Conservation (phyloP, 2,797 vertebrate species). For the Amblyopsis hoosieri region DNA sequence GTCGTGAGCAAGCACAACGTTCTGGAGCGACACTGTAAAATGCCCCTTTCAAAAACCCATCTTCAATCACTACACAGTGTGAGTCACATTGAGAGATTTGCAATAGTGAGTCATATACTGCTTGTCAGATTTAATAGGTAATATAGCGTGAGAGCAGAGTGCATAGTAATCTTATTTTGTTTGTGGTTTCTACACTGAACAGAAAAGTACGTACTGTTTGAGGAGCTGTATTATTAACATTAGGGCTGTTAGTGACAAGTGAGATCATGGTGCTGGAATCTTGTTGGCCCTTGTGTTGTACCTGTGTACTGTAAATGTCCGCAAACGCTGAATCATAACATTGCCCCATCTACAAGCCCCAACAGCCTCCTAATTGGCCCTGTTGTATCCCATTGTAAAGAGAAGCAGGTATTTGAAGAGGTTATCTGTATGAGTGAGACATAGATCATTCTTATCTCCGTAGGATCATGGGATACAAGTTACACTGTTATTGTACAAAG, state of each 20-base stretch:
- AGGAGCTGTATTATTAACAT: not conserved
- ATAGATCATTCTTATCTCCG: conserved; percentile 70
- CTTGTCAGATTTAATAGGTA: too few relatives aligned
- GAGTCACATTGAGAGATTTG: not conserved
- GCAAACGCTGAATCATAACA: conserved; percentile 71
- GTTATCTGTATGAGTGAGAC: conserved; percentile 60
- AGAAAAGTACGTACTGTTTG: too few relatives aligned
- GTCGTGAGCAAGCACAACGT: conserved; percentile 17
- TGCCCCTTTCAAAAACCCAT: conserved; percentile 37
- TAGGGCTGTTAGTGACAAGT: not conserved
- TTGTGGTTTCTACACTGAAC: too few relatives aligned
- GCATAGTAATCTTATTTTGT: too few relatives aligned
- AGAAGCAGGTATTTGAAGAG: conserved; percentile 70
- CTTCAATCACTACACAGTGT: conserved; percentile 33
- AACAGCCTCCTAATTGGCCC: conserved; percentile 72
- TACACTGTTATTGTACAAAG: conserved; percentile 62
- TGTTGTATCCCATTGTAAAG: conserved; percentile 61
- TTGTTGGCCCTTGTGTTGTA: not conserved
- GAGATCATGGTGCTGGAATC: too few relatives aligned
- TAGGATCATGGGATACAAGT: conserved; percentile 63
- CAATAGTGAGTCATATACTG: too few relatives aligned
- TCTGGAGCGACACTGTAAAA: conserved; percentile 27
- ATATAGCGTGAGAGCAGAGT: too few relatives aligned
- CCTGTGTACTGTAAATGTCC: conserved; percentile 49
- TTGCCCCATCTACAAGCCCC: conserved; percentile 68